Evolutionary conservation across 2,113 vertebrate species (phyloP), one percentile per base, ranked within the genome.

Genomic region (Pomatostomus ruficeps): DNA sequence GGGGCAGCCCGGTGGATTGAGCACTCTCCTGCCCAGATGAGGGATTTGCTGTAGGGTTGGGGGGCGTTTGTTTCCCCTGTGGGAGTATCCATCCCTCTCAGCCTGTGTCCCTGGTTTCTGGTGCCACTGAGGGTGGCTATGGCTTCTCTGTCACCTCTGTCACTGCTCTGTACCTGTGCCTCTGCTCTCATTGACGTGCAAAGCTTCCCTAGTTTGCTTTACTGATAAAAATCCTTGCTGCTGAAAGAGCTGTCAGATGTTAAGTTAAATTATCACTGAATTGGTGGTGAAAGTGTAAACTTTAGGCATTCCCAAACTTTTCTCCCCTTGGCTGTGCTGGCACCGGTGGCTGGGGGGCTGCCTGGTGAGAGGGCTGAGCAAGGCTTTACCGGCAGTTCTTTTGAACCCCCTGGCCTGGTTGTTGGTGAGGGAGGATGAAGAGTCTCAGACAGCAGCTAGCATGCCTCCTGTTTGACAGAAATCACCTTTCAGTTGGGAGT

Each of bases 1-100:
- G 83, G 33, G 11, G 74, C 29, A 54, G 51, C 7, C 3, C 0
- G 0, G 10, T 9, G n/a, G 7, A 23, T 10, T 2, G 3, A 67
- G 38, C 42, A 5, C 5, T 10, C 14, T n/a, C 22, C 43, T 58
- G 48, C 22, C 42, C 1, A 5, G 19, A 7, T 10, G 31, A 59
- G 45, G 51, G 68, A 2, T 38, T 51, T 76, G 14, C 12, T 52
- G 26, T 33, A 28, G 77, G 26, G 2, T 1, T 43, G 8, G 24
- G 29, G 70, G 36, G 20, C 3, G 1, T 24, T 91, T 79, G 5
- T 13, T 54, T 38, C 26, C 10, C 24, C n/a, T 1, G 0, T 33
- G 45, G 77, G 26, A 33, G 13, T 14, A 26, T 14, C 14, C 7
- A 2, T 35, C 33, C 18, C 6, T 52, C 59, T 28, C 35, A 73